Percentiles rank a stretch among this genome's conserved stretches.
phyloP scores from a whole-genome alignment of 2,888 invertebrate species.

The Athalia cordata region DNA sequence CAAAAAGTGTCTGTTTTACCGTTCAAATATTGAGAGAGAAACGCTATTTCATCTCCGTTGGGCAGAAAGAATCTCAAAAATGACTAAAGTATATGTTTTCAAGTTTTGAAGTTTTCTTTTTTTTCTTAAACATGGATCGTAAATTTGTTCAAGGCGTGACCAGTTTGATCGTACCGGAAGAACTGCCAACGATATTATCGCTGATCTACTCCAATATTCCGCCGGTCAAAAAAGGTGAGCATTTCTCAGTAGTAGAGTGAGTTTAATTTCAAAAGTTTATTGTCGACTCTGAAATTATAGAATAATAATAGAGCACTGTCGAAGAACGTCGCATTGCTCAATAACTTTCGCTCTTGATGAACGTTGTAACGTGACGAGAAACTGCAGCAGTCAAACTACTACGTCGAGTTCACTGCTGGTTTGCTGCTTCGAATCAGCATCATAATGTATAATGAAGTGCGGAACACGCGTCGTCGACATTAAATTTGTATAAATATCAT shows the following conservation, averaged over 20 bases:
- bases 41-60: too few relatives aligned
- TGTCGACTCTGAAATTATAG: too few relatives aligned
- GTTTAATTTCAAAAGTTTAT: neutral
- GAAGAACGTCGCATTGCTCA: too few relatives aligned
- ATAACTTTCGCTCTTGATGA: neutral
- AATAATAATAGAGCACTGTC: too few relatives aligned
- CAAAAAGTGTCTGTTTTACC: too few relatives aligned
- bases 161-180: conserved; percentile 85
- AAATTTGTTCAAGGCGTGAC: conserved; percentile 74
- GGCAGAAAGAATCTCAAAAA: too few relatives aligned
- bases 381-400: neutral
- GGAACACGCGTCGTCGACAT: neutral
- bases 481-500: too few relatives aligned
- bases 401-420: too few relatives aligned
- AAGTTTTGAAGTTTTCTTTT: neutral
- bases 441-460: conserved; percentile 4
- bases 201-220: conserved; percentile 90
- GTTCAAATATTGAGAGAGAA: too few relatives aligned
- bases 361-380: neutral
- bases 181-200: conserved; percentile 85
- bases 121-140: conserved; percentile 18
- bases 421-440: neutral
- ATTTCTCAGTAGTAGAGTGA: neutral
- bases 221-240: conserved; percentile 87
- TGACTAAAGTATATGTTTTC: too few relatives aligned